Evolutionary conservation across 2,888 invertebrate species (phyloP).

Genomic region (Acanthococcus lagerstroemiae): DNA sequence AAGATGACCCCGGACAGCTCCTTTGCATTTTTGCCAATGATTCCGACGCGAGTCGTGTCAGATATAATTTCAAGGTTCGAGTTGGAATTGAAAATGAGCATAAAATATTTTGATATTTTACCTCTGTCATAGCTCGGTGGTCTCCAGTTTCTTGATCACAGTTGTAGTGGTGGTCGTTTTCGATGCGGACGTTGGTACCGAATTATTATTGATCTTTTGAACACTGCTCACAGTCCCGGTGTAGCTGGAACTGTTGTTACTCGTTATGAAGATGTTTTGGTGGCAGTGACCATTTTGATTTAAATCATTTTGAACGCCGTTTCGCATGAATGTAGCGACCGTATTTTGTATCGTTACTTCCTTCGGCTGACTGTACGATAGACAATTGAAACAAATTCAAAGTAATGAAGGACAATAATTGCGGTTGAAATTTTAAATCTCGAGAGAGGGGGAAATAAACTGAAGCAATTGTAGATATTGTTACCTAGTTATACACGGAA

Average conservation of each 20-base stretch:
- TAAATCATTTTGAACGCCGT: slow-evolving; percentile 19
- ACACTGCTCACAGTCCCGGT: neutral
- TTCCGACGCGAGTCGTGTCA: no score
- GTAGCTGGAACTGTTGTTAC: neutral
- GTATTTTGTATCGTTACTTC: slow-evolving; percentile 15
- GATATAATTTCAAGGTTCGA: no score
- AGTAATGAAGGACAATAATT: no score
- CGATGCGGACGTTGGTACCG: neutral
- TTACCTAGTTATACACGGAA: slow-evolving; percentile 22
- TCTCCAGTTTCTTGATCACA: slow-evolving; percentile 32
- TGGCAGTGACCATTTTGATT: slow-evolving; percentile 25
- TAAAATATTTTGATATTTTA: no score
- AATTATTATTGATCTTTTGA: slow-evolving; percentile 15
- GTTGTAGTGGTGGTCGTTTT: slow-evolving; percentile 23
- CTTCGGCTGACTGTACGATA: slow-evolving; percentile 9
- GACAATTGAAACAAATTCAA: neutral
- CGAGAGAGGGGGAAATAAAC: no score
- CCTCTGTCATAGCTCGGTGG: slow-evolving; percentile 31
- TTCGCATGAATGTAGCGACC: slow-evolving; percentile 20
- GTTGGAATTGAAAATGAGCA: no score
- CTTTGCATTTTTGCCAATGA: no score
- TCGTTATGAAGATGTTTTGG: slow-evolving; percentile 25
- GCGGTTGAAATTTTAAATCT: no score
- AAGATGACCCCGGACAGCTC: no score
- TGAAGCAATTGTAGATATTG: no score